phyloP scores from a whole-genome alignment of 92 coral and sea anemone genomes.

The Epizoanthus ramosus region DNA sequence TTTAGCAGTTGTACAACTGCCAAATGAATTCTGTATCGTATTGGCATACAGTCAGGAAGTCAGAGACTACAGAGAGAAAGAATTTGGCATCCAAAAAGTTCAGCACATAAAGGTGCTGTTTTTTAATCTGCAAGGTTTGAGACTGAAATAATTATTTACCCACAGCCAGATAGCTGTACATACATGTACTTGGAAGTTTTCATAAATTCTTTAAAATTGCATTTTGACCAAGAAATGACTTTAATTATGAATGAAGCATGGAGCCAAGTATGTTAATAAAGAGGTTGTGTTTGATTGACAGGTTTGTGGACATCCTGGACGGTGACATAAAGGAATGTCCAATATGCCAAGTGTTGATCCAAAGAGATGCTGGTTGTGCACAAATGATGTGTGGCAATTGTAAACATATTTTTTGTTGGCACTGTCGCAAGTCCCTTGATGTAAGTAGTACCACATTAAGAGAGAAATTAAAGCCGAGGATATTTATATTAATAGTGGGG shows the following conservation, averaged over 20 bases:
- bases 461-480: no score
- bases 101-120: not conserved
- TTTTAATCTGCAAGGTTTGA: not conserved
- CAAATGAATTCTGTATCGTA: no score
- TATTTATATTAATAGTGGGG: no score
- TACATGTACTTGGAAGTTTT: no score
- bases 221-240: no score
- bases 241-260: no score
- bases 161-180: no score
- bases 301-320: constrained; percentile 79
- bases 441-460: constrained; percentile 64
- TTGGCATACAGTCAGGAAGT: no score
- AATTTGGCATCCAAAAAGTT: no score
- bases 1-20: no score
- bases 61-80: no score
- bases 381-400: constrained; percentile 97
- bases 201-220: no score
- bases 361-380: constrained; percentile 91
- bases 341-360: constrained; percentile 75
- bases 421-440: constrained; percentile 82
- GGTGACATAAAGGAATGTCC: constrained; percentile 88
- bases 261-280: not conserved
- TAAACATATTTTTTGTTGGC: constrained; percentile 93
- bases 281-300: not conserved
- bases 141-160: not conserved